Conservation (phyloP, 64 coral and sea anemone genomes). For the Stichodactyla helianthus region DNA sequence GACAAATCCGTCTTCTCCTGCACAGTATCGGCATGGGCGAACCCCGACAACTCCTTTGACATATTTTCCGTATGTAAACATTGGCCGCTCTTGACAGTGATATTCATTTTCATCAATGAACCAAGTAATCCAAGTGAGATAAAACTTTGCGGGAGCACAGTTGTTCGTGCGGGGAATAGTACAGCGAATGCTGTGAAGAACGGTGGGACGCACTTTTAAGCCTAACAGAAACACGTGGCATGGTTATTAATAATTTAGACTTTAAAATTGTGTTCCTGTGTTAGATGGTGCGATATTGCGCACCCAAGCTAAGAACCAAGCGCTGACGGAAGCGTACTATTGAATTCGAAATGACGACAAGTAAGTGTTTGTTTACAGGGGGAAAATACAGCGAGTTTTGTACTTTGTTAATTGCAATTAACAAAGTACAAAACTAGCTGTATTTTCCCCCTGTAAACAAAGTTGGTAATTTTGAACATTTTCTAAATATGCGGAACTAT, state of each 20-base stretch:
- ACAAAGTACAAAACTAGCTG: not conserved
- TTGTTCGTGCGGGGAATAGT: constrained; percentile 1
- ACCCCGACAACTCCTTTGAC: not conserved
- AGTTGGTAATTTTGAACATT: too few species aligned
- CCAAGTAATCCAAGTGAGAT: not conserved
- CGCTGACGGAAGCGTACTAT: not conserved
- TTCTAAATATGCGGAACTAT: too few species aligned
- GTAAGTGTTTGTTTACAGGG: not conserved
- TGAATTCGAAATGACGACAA: not conserved
- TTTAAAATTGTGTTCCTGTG: not conserved
- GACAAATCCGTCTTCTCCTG: not conserved
- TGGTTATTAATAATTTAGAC: not conserved
- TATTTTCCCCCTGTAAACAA: not conserved
- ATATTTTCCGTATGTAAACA: not conserved
- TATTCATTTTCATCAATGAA: constrained; percentile 18
- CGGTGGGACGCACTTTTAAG: not conserved
- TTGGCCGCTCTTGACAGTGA: not conserved
- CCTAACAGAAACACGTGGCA: not conserved
- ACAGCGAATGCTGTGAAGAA: not conserved
- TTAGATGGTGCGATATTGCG: not conserved
- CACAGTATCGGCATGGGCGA: not conserved
- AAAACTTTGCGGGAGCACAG: not conserved
- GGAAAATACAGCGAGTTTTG: not conserved
- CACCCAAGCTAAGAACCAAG: not conserved
- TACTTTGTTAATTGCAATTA: too few species aligned